A percentile compares a stretch with the other conserved stretches of the same genome.
These are phyloP conservation scores for Macaca mulatta DNA, from an alignment of 2,113 vertebrate genomes.

Conservation along the genomic window DNA sequence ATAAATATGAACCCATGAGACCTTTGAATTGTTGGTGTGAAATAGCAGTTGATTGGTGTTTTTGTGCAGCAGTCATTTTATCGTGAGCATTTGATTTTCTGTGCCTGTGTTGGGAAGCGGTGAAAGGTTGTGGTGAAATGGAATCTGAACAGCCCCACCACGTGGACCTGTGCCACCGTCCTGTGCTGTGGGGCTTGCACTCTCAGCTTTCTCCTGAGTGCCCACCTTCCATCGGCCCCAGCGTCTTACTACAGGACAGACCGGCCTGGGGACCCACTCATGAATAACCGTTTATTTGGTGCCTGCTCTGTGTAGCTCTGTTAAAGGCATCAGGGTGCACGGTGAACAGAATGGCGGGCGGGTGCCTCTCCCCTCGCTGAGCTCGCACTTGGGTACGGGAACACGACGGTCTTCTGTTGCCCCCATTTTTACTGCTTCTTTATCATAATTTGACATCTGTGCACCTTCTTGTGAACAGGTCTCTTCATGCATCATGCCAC, in stretches of 20 bases:
- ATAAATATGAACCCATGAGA: not conserved
- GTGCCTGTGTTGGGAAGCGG: not conserved
- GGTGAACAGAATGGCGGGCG: not conserved
- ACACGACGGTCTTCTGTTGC: accelerated
- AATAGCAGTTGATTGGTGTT: not conserved
- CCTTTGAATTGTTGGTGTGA: not conserved
- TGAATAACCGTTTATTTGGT: accelerated
- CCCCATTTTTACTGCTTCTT: no score
- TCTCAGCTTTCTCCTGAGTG: not conserved
- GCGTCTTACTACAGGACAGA: not conserved
- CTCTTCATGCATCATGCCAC: accelerated
- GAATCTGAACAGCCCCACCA: no score
- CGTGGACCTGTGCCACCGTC: not conserved
- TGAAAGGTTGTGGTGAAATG: no score
- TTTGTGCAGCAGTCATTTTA: not conserved
- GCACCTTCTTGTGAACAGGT: no score
- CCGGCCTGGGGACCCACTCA: accelerated
- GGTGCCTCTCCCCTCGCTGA: not conserved
- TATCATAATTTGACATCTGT: not conserved
- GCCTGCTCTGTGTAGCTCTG: not conserved
- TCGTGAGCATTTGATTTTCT: not conserved
- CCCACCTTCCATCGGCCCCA: accelerated
- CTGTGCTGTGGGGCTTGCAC: not conserved
- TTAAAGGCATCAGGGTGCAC: no score
- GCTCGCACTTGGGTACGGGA: not conserved